These are phyloP conservation scores for Phalacrocorax brasilianus DNA, from an alignment of 2,113 vertebrate species.

Conservation along the genomic window DNA sequence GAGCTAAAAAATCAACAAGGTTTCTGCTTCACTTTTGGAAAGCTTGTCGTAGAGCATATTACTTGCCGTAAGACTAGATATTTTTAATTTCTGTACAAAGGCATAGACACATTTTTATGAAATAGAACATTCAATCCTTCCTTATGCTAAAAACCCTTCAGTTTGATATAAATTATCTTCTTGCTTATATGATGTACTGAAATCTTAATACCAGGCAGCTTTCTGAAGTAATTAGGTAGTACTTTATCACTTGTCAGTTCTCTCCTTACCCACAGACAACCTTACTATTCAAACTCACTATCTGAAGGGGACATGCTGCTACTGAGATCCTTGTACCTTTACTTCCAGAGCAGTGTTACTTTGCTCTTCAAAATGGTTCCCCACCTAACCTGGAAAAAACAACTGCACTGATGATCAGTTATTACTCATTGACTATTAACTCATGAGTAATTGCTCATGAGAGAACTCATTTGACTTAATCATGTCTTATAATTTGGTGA, in stretches of 20 bases:
- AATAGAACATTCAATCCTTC: not conserved
- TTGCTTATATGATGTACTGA: not conserved
- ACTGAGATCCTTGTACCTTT: not conserved
- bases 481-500: not conserved
- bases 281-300: not conserved
- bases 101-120: not conserved
- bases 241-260: not conserved
- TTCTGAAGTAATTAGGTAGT: not conserved
- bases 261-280: not conserved
- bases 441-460: not conserved
- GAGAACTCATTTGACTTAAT: not conserved
- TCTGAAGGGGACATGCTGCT: not conserved
- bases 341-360: not conserved
- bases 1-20: not conserved
- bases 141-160: not conserved
- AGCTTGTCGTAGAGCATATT: not conserved
- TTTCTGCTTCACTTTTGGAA: not conserved
- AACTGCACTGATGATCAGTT: not conserved
- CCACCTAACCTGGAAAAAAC: not conserved
- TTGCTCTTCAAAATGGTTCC: not conserved
- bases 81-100: not conserved
- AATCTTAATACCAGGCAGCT: not conserved
- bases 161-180: not conserved
- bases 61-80: not conserved
- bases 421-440: not conserved